Percentiles rank a stretch among this genome's conserved stretches.
These are phyloP conservation scores for Cyphomyrus discorhynchus DNA, from an alignment of 2,113 vertebrate species.

Conservation along the genomic window DNA sequence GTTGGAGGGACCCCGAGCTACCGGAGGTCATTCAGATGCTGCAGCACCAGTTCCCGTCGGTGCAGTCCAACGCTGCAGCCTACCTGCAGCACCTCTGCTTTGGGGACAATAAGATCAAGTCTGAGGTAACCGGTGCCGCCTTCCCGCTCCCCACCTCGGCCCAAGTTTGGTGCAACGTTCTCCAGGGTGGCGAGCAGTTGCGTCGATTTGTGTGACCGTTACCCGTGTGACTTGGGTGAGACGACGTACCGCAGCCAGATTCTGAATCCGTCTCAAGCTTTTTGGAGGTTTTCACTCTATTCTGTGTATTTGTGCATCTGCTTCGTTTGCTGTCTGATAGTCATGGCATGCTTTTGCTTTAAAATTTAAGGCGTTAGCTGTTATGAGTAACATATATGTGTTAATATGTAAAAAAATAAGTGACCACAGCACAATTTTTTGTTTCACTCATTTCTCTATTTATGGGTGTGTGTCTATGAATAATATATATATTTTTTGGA, in stretches of 20 bases:
- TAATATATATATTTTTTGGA: no score
- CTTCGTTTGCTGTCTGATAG: background rate
- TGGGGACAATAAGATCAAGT: conserved; percentile 99
- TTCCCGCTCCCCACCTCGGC: background rate
- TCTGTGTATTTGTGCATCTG: background rate
- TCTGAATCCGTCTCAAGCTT: background rate
- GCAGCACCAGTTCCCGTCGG: conserved; percentile 95
- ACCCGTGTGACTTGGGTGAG: background rate
- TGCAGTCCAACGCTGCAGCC: conserved; percentile 96
- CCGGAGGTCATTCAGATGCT: conserved; percentile 99
- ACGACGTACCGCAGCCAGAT: background rate
- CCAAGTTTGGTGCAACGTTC: conserved; percentile 16
- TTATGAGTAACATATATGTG: background rate
- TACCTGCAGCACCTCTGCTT: conserved; percentile 98
- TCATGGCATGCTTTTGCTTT: background rate
- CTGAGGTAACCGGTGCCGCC: conserved; percentile 68
- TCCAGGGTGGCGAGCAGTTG: background rate
- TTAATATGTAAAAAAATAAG: background rate
- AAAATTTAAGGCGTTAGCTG: background rate
- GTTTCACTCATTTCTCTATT: no score
- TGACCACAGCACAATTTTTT: no score
- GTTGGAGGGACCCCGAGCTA: conserved; percentile 97
- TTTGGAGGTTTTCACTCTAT: background rate
- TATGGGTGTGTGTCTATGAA: no score
- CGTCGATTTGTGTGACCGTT: background rate